phyloP scores from a whole-genome alignment of 2,888 invertebrate genomes.

The Epirrhoe alternata region DNA sequence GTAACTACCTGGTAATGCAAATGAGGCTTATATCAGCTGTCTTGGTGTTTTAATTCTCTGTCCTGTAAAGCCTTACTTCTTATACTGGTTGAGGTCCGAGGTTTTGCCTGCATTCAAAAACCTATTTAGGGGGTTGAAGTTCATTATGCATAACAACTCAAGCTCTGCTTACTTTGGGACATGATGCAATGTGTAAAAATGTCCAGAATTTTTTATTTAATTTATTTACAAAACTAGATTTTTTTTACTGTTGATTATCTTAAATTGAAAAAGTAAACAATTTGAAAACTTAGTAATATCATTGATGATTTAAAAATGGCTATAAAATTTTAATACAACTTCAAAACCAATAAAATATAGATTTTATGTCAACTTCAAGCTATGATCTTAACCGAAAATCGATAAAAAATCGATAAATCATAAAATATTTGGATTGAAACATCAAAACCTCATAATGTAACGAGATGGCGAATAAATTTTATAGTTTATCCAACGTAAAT shows the following conservation, averaged over 20 bases:
- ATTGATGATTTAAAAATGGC: not conserved
- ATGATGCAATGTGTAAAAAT: too few relatives aligned
- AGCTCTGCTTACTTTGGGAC: too few relatives aligned
- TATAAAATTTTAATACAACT: not conserved
- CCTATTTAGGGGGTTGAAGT: too few relatives aligned
- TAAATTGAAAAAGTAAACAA: not conserved
- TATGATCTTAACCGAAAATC: conserved; percentile 11
- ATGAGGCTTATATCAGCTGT: conserved; percentile 32
- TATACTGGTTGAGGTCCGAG: too few relatives aligned
- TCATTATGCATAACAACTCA: too few relatives aligned
- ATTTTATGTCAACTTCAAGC: not conserved
- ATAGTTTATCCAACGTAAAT: conserved; percentile 29
- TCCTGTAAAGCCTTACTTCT: not conserved
- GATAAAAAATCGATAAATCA: conserved; percentile 18
- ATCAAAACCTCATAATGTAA: conserved; percentile 34
- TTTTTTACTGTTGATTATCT: not conserved
- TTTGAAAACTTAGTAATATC: not conserved
- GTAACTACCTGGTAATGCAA: conserved; percentile 36
- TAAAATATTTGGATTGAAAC: conserved; percentile 29
- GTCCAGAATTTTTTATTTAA: too few relatives aligned
- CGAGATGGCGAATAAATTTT: conserved; percentile 37
- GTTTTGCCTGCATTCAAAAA: too few relatives aligned
- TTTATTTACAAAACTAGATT: not conserved
- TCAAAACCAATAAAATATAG: not conserved
- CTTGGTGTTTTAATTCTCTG: not conserved